Percentiles rank a stretch among this genome's conserved stretches.
These are phyloP conservation scores for Vesta saturnalis DNA, from an alignment of 2,888 invertebrate genomes.

Conservation along the genomic window DNA sequence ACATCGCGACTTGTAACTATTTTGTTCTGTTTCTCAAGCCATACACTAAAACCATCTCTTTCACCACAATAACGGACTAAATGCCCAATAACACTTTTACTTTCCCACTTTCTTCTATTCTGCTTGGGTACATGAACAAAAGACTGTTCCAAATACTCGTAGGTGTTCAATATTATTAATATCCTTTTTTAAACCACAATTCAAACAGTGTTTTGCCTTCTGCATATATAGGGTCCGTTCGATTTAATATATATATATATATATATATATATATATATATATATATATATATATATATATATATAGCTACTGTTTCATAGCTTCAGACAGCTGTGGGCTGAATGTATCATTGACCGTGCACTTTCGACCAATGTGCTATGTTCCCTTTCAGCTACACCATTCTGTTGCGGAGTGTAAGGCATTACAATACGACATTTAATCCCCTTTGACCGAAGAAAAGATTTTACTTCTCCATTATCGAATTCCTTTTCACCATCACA, in stretches of 20 bases:
- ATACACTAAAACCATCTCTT: not conserved
- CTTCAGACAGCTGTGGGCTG: conserved; percentile 53
- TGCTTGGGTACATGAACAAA: conserved; percentile 39
- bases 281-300: too few species aligned
- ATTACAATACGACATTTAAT: conserved; percentile 53
- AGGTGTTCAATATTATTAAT: not conserved
- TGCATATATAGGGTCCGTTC: conserved; percentile 51
- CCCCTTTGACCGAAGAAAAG: conserved; percentile 48
- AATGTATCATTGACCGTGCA: conserved; percentile 46
- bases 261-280: too few species aligned
- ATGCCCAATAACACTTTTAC: not conserved
- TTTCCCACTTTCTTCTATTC: conserved; percentile 22
- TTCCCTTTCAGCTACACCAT: conserved; percentile 34
- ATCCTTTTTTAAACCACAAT: conserved; percentile 49
- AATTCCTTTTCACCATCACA: not conserved
- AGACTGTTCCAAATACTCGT: conserved; percentile 34
- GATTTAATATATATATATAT: conserved; percentile 55
- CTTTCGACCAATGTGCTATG: conserved; percentile 28
- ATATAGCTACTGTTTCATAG: too few species aligned
- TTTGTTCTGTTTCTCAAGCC: not conserved
- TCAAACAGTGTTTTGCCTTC: conserved; percentile 58
- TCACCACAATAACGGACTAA: conserved; percentile 3
- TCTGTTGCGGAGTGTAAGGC: conserved; percentile 36
- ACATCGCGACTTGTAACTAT: not conserved
- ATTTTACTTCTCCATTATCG: not conserved